Evolutionary conservation across 2,113 vertebrate genomes (phyloP), one percentile per base, ranked within the genome.

Genomic region (Syngnathus scovelli): DNA sequence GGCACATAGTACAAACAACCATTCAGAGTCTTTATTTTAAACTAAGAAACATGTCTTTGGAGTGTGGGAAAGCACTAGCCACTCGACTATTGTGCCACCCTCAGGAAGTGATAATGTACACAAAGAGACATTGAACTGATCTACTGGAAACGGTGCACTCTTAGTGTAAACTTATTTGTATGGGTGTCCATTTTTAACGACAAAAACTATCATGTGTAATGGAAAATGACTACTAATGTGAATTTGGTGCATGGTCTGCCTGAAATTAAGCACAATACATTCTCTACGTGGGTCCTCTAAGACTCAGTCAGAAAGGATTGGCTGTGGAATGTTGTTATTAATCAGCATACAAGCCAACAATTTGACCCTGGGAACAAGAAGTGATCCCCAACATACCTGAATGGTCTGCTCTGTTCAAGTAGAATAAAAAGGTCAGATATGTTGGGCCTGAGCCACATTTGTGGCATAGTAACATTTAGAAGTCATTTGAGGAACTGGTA

Each of bases 281-380:
- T 48, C 23, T 46, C 4, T 33, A 63, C 23, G 27, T 27, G 12
- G 9, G 12, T 6, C 23, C 21, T 41, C 21, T 48, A 27, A 63
- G 13, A n/a, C 36, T 16, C 13, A 61, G 5, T n/a, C 16, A 60
- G 58, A 18, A 4, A 23, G 44, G 41, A 21, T 23, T 62, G 15
- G 58, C 36, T 60, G 36, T 39, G 37, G 37, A 61, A 61, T 61
- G 36, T 39, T 38, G 6, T 61, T 60, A 38, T 60, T 61, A 55
- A 55, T 55, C 21, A 33, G 11, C 36, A 11, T 61, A n/a, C 7
- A 12, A 61, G 37, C 37, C 58, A 39, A 61, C 36, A 37, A 39
- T n/a, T 61, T 61, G 18, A 39, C 58, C 58, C 33, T 60, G 58
- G 58, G 36, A 38, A 18, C 36, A 60, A 18, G 36, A 60, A 19